Percentiles rank a stretch among this genome's conserved stretches.
Conservation (phyloP, 2,113 vertebrate genomes). For the Peucedramus taeniatus region DNA sequence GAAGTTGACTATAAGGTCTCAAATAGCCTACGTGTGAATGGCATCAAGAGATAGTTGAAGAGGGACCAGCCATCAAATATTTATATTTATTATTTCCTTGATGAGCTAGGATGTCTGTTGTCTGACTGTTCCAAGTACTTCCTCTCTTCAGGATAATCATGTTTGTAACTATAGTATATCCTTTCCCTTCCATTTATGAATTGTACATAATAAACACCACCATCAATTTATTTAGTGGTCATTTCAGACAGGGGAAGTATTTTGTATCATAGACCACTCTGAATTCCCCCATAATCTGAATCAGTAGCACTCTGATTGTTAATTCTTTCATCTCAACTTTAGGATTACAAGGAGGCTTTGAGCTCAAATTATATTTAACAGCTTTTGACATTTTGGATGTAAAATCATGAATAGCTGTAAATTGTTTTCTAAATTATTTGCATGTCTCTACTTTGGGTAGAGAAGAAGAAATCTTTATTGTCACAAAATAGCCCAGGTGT, state of each 20-base stretch:
- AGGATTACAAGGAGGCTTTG: not conserved
- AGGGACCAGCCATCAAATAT: not conserved
- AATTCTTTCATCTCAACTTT: conserved; percentile 24
- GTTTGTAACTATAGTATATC: not conserved
- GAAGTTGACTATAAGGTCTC: not conserved
- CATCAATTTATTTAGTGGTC: not conserved
- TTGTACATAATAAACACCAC: not conserved
- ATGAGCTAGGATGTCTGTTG: not conserved
- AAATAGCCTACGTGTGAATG: not conserved
- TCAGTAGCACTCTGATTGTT: not conserved
- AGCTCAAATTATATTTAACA: conserved; percentile 39
- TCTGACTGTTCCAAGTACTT: not conserved
- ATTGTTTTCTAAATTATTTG: conserved; percentile 28
- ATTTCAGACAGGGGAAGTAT: not conserved
- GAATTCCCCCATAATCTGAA: not conserved
- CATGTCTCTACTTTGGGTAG: not conserved
- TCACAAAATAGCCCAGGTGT: not conserved
- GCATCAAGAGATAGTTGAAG: not conserved
- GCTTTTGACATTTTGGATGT: conserved; percentile 22
- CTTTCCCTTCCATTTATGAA: not conserved
- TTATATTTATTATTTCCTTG: not conserved
- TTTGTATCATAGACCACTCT: not conserved
- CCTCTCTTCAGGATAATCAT: not conserved
- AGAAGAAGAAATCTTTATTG: conserved; percentile 17
- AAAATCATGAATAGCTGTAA: conserved; percentile 13